Base-by-base conservation (phyloP, 1,140 invertebrate genomes). In the Thaumatotibia leucotreta region DNA sequence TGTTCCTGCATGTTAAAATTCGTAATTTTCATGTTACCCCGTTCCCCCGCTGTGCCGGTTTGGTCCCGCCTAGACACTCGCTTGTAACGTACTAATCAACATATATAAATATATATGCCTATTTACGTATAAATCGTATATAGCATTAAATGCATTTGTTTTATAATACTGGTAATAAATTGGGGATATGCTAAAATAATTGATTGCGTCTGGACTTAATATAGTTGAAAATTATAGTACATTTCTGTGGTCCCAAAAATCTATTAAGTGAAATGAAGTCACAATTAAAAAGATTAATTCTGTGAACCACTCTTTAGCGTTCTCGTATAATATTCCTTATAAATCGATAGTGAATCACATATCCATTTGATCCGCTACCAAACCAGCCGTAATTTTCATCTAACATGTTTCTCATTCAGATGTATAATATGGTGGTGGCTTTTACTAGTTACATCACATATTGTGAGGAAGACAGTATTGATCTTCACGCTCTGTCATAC, bases 171-270 rank as follows among this genome's bases (percentile, higher is more conserved):
- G 80, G 69, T 80, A 79, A 83, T 75, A 77, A 76, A 78, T 74
- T 73, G 67, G 73, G 72, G 82, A 86, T 87, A 85, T 86, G 84
- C 79, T 75, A 82, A 87, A 89, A 79, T 86, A 86, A 88, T 84
- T 85, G 80, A 84, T 83, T 78, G 64, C 63, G 33, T 52, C 61
- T 67, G 65, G 49, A 70, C 31, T 45, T 29, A 66, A 8, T 67
- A 61, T 61, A 23, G 61, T 49, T 61, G 61, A 64, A 66, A 68
- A 68, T 65, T 49, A 68, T 70, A 70, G 65, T 66, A 72, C 68
- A 61, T 66, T 65, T 27, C 27, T 65, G 73, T 75, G 73, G 73
- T 75, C 73, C 73, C 73, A 45, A 63, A 52, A 68, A 58, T 54
- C 39, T 52, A 68, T 29, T 24, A 49, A 70, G 45, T 35, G 32